phyloP scores from a whole-genome alignment of 2,888 invertebrate genomes.

The Mantis religiosa region DNA sequence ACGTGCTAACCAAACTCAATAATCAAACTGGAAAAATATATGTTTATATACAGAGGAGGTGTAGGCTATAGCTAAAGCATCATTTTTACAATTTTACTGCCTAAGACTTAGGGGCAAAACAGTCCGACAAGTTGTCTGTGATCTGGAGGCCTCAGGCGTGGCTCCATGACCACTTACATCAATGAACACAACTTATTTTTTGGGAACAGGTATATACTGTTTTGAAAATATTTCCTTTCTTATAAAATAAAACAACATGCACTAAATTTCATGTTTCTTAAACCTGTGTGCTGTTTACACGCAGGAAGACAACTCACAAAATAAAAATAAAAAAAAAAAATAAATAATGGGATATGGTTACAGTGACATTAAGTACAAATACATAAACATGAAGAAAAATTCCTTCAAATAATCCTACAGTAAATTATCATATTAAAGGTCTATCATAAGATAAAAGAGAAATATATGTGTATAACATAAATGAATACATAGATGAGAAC shows the following conservation, averaged over 20 bases:
- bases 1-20: not conserved
- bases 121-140: slow-evolving; percentile 1
- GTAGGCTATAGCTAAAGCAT: not conserved
- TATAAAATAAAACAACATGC: not conserved
- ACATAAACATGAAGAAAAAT: not conserved
- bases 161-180: not conserved
- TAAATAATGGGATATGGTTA: not conserved
- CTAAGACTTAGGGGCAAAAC: slow-evolving; percentile 3
- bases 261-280: not conserved
- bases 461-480: no score
- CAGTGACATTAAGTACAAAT: not conserved
- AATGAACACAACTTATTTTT: not conserved
- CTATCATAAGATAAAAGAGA: not conserved
- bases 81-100: not conserved
- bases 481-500: not conserved
- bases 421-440: not conserved
- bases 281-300: not conserved
- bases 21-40: not conserved
- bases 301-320: not conserved
- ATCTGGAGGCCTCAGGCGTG: not conserved
- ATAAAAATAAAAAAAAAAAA: not conserved
- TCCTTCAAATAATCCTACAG: not conserved
- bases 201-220: not conserved
- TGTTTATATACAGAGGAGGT: not conserved
- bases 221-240: not conserved